Evolutionary conservation across 2,113 vertebrate species (phyloP), one percentile per base, ranked within the genome.

Genomic region (Pluvialis apricaria): DNA sequence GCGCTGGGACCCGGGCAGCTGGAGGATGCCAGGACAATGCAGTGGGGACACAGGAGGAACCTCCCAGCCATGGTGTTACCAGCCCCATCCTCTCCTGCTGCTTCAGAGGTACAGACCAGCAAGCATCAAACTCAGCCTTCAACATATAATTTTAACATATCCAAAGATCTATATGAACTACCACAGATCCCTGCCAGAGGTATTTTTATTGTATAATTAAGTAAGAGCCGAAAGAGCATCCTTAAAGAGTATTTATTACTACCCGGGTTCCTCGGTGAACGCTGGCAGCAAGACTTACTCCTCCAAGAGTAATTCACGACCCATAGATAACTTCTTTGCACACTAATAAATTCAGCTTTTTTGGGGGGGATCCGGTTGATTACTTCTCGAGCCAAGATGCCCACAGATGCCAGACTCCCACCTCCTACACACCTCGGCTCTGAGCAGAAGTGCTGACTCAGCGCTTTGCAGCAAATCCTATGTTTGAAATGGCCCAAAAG

Each of bases 351-450:
- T 57, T 6, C n/a, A 44, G 7, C 31, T 51, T 66, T 42, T 82
- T 62, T 55, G 6, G 40, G 80, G n/a, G 13, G 28, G 8, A 12
- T 10, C 20, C 16, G 57, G 51, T 75, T 79, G 68, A 88, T 86
- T 61, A 57, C 7, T 54, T 71, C 49, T 77, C 66, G 31, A 91
- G 36, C 52, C 57, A 66, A 57, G 42, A 18, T 20, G 40, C 47
- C 70, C 11, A 7, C 2, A 1, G 36, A 13, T 69, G 52, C 57
- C 40, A 31, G 29, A 26, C 19, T 49, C 40, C 69, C 29, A 65
- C 51, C 36, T 38, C 1, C 1, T 11, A 22, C 58, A 40, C 29
- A 38, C 19, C 13, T 9, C 12, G 20, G 52, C 1, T 0, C 6
- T 0, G 5, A 65, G 51, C 2, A 32, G 10, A 58, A 65, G 10